A percentile compares a stretch with the other conserved stretches of the same genome.
Conservation (phyloP, 2,113 vertebrate species). For the Callithrix jacchus region DNA sequence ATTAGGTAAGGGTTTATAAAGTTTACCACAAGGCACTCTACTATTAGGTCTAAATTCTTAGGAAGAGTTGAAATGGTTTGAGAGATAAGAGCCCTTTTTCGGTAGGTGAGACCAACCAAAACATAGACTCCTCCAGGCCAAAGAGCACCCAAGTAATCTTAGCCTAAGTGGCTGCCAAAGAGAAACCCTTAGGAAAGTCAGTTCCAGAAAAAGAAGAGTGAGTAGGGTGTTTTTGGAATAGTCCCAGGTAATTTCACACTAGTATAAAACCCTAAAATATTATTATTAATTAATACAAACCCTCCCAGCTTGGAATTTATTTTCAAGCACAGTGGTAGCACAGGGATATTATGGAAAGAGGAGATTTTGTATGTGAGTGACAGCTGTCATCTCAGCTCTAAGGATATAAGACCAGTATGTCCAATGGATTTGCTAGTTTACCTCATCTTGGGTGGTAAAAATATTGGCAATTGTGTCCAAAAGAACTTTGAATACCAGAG, state of each 20-base stretch:
- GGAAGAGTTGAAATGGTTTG: slow-evolving; percentile 17
- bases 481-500: slow-evolving; percentile 45
- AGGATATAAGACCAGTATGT: background rate
- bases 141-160: background rate
- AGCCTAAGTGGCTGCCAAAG: background rate
- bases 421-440: background rate
- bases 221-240: slow-evolving; percentile 30
- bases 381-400: slow-evolving; percentile 29
- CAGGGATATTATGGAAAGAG: background rate
- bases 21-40: background rate
- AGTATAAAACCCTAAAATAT: slow-evolving; percentile 39
- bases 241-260: slow-evolving; percentile 47
- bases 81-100: background rate
- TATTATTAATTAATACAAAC: slow-evolving; percentile 50
- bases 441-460: slow-evolving; percentile 52
- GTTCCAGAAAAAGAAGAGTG: background rate
- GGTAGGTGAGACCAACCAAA: background rate
- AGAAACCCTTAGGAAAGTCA: slow-evolving; percentile 48
- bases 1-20: slow-evolving; percentile 25
- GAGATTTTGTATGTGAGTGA: slow-evolving; percentile 31
- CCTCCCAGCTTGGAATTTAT: slow-evolving; percentile 27
- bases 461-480: slow-evolving; percentile 34
- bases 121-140: background rate
- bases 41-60: background rate
- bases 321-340: slow-evolving; percentile 36